Conservation (phyloP, 2,888 invertebrate genomes). For the Hymenopus coronatus region DNA sequence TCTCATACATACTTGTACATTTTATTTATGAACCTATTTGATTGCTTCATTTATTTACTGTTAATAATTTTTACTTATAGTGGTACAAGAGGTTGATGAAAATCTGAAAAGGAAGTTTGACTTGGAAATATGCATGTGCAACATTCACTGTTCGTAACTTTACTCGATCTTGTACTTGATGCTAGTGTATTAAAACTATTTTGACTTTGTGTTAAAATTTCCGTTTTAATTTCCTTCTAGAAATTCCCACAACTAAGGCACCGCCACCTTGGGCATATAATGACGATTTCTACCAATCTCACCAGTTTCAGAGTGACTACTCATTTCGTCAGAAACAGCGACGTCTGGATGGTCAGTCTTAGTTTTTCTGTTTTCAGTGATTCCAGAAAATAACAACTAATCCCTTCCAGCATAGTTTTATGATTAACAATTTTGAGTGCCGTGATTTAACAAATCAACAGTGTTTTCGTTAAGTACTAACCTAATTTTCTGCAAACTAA, state of each 20-base stretch:
- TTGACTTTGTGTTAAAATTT: background rate
- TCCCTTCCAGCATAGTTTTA: background rate
- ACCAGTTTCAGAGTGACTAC: background rate
- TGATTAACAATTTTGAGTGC: background rate
- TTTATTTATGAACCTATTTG: too few relatives aligned
- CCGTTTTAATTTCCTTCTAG: background rate
- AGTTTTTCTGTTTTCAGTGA: background rate
- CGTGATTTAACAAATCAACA: background rate
- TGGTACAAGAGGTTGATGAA: too few relatives aligned
- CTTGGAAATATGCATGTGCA: too few relatives aligned
- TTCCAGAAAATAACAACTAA: background rate
- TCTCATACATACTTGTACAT: too few relatives aligned
- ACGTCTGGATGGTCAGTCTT: background rate
- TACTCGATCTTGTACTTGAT: background rate
- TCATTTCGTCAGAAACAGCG: background rate
- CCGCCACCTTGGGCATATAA: background rate
- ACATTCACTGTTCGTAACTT: too few relatives aligned
- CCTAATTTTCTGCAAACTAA: background rate
- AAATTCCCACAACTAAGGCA: background rate
- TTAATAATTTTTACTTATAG: too few relatives aligned
- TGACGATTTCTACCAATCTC: conserved; percentile 2
- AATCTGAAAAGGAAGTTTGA: too few relatives aligned
- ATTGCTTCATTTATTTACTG: too few relatives aligned
- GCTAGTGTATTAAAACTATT: background rate
- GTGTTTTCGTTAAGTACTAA: background rate